Evolutionary conservation across 2,797 vertebrate genomes (phyloP).

Genomic region (Fundulus diaphanus): DNA sequence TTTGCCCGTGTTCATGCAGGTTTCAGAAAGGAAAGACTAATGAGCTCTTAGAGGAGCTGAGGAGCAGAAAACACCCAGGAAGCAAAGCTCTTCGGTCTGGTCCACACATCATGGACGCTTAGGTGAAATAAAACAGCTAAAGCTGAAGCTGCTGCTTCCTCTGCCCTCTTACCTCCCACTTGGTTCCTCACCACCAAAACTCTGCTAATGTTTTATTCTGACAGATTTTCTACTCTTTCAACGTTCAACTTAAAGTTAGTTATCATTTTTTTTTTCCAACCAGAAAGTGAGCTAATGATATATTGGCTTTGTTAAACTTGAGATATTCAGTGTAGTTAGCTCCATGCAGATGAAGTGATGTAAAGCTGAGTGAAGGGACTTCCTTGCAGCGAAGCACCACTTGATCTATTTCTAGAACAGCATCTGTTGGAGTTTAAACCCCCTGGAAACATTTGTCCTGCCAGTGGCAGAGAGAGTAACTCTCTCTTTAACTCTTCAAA

Average conservation of each 20-base stretch:
- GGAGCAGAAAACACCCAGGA: constrained; percentile 1
- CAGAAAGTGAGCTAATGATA: constrained; percentile 61
- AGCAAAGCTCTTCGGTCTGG: neutral
- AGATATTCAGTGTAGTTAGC: constrained; percentile 66
- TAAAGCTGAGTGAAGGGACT: constrained; percentile 56
- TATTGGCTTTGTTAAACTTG: constrained; percentile 87
- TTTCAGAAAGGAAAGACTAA: neutral
- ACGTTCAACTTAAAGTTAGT: constrained; percentile 79
- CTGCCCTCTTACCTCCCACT: constrained; percentile 10
- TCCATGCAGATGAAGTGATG: constrained; percentile 64
- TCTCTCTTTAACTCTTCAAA: constrained; percentile 18
- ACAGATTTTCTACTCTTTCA: constrained; percentile 93
- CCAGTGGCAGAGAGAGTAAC: neutral
- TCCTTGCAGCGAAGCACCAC: constrained; percentile 42
- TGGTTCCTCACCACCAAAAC: constrained; percentile 10
- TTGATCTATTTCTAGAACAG: constrained; percentile 55
- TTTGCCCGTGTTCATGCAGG: constrained; percentile 5
- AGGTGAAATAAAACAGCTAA: constrained; percentile 2
- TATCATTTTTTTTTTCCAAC: constrained; percentile 93
- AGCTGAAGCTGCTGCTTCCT: constrained; percentile 2
- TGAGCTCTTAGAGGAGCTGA: neutral
- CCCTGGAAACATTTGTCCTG: constrained; percentile 12
- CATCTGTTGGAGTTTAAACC: constrained; percentile 40
- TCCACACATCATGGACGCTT: neutral
- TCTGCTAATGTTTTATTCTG: constrained; percentile 42